Base-by-base conservation (phyloP, 2,113 vertebrate species). In the Pseudorhombus dupliciocellatus region DNA sequence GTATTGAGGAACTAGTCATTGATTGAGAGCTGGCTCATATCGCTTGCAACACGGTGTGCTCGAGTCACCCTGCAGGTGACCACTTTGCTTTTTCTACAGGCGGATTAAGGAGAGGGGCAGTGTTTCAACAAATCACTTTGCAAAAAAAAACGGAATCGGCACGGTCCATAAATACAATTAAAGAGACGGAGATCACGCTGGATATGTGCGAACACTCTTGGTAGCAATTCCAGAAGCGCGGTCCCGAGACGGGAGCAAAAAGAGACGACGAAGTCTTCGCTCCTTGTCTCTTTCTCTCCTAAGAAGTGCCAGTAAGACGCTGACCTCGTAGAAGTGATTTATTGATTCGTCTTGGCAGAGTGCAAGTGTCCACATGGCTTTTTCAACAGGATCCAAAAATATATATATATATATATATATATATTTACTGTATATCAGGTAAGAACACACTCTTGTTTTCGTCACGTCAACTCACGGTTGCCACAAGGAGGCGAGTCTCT, bases 341-440 rank as follows among this genome's bases (percentile, higher is more conserved):
- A 81, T 88, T 87, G 87, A 89, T 92, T 90, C 51, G 73, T 89
- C 86, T 88, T 82, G 84, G 89, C 89, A 34, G 87, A 90, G 90
- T 92, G 90, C 88, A 92, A 88, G 80, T 62, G 80, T 82, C 55
- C 42, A 69, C 87, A 90, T 90, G 88, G 88, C 88, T 92, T 90
- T 83, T 83, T 71, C 66, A 83, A 83, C 48, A 64, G 72, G 81
- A 67, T 76, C 44, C 56, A 73, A 84, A 86, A 84, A 64, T 10
- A 56, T 54, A 54, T 54, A 28, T n/a, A n/a, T n/a, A n/a, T n/a
- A n/a, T n/a, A n/a, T n/a, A n/a, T n/a, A n/a, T n/a, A n/a, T n/a
- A n/a, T n/a, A n/a, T n/a, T n/a, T n/a, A n/a, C n/a, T n/a, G n/a
- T n/a, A n/a, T 54, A 54, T 52, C 18, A 26, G 15, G 84, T 74